Conservation (phyloP, 2,113 vertebrate genomes). For the Xenopus tropicalis region DNA sequence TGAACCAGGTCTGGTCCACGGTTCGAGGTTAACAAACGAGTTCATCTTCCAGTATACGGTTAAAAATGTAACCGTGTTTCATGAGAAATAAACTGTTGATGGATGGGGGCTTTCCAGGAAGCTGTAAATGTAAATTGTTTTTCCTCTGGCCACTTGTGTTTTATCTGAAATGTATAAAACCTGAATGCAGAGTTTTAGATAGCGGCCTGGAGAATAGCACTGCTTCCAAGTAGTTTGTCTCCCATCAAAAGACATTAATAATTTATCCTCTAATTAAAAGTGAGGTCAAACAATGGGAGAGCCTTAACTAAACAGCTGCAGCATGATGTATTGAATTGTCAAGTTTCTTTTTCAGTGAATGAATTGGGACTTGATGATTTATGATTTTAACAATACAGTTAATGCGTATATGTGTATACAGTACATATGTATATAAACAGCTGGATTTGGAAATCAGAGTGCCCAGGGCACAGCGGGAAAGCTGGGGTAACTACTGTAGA, state of each 20-base stretch:
- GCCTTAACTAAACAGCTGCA: slow-evolving; percentile 61
- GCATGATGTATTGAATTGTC: slow-evolving; percentile 58
- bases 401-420: not conserved
- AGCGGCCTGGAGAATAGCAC: slow-evolving; percentile 57
- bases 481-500: too few relatives aligned
- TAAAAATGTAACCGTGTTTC: slow-evolving; percentile 35
- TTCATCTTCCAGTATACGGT: slow-evolving; percentile 6
- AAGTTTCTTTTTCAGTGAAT: slow-evolving; percentile 59
- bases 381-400: slow-evolving; percentile 23
- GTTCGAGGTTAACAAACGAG: too few relatives aligned
- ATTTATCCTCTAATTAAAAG: slow-evolving; percentile 86
- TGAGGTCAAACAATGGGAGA: slow-evolving; percentile 80
- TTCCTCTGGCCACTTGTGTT: slow-evolving; percentile 59
- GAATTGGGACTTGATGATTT: slow-evolving; percentile 47
- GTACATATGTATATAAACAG: not conserved
- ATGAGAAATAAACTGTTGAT: slow-evolving; percentile 52
- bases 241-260: slow-evolving; percentile 75
- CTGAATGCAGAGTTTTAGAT: slow-evolving; percentile 57
- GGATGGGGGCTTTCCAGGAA: slow-evolving; percentile 49
- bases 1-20: too few relatives aligned
- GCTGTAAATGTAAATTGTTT: slow-evolving; percentile 59
- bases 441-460: too few relatives aligned
- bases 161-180: slow-evolving; percentile 67
- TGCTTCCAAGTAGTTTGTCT: slow-evolving; percentile 61
- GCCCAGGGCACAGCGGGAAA: too few relatives aligned